A percentile compares a stretch with the other conserved stretches of the same genome.
These are phyloP conservation scores for Lophius americanus DNA, from an alignment of 2,797 vertebrate species.

Conservation along the genomic window DNA sequence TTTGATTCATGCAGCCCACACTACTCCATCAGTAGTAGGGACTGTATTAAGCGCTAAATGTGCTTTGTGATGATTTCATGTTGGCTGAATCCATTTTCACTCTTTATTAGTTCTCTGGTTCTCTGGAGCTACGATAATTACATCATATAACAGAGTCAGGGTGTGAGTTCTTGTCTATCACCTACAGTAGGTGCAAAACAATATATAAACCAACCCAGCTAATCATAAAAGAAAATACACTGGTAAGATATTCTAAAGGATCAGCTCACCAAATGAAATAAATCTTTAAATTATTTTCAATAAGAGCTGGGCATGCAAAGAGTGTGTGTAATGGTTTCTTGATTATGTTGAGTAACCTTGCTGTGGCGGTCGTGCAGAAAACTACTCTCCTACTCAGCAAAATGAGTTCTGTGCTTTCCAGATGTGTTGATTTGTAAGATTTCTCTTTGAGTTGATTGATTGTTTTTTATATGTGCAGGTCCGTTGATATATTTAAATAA, in stretches of 20 bases:
- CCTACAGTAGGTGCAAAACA: constrained; percentile 14
- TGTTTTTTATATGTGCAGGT: neutral
- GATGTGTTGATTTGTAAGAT: too few relatives aligned
- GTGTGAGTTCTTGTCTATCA: constrained; percentile 7
- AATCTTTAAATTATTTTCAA: too few relatives aligned
- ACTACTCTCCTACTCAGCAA: too few relatives aligned
- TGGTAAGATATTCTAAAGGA: too few relatives aligned
- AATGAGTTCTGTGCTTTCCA: too few relatives aligned
- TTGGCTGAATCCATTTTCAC: constrained; percentile 3
- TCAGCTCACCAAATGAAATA: too few relatives aligned
- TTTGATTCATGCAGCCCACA: constrained; percentile 4
- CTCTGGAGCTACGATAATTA: constrained; percentile 20
- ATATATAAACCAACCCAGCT: neutral
- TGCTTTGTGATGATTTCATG: constrained; percentile 8
- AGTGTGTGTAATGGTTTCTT: too few relatives aligned
- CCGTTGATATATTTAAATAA: neutral
- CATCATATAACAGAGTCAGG: constrained; percentile 15
- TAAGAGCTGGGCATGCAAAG: too few relatives aligned
- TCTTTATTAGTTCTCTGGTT: neutral
- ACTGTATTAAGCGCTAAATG: neutral
- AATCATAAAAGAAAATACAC: too few relatives aligned
- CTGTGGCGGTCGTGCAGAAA: too few relatives aligned
- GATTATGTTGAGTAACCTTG: too few relatives aligned
- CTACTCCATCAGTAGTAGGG: neutral
- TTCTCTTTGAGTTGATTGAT: neutral